Evolutionary conservation across 2,888 invertebrate species (phyloP), one percentile per base, ranked within the genome.

Genomic region (Cerceris rybyensis): DNA sequence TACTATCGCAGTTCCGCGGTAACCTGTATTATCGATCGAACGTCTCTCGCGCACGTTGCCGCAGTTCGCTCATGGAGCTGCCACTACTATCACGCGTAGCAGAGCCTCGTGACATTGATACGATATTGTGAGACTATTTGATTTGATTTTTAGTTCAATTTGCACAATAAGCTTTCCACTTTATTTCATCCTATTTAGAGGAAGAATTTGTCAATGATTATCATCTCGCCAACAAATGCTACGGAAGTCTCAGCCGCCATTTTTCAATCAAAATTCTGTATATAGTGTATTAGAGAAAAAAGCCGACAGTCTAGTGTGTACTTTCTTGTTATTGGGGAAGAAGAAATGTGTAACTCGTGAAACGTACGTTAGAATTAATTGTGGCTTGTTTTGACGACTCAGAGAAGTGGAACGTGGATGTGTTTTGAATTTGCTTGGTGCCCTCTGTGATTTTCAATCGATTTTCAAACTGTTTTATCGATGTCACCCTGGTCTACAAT

Each of bases 1-100:
- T 70, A 72, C 57, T 64, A 43, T 54, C 64, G 52, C 59, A 41
- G 75, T 43, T 50, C 55, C 80, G 83, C 74, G 80, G 74, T 70
- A 80, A 80, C 80, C 79, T 86, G 86, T 73, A 84, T 84, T 86
- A 86, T 86, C 84, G 86, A 81, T 86, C 81, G 77, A 68, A 75
- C 81, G 70, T 50, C 71, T 52, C 65, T 74, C 76, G 69, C 73
- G 81, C 75, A 75, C 79, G 72, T 79, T 78, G 79, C 76, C 70
- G 80, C 84, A 83, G 85, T 81, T 78, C 58, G 28, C 79, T 67
- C 72, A 72, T 72, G 83, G 57, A 76, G 61, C 68, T 75, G 72
- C 67, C 59, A 66, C 71, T 57, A 28, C 28, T 55, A 50, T 66
- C 58, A 52, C 42, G 41, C 42, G 49, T 59, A 57, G 59, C 39